These are phyloP conservation scores for Castor canadensis DNA, from an alignment of 2,113 vertebrate species.

Conservation along the genomic window DNA sequence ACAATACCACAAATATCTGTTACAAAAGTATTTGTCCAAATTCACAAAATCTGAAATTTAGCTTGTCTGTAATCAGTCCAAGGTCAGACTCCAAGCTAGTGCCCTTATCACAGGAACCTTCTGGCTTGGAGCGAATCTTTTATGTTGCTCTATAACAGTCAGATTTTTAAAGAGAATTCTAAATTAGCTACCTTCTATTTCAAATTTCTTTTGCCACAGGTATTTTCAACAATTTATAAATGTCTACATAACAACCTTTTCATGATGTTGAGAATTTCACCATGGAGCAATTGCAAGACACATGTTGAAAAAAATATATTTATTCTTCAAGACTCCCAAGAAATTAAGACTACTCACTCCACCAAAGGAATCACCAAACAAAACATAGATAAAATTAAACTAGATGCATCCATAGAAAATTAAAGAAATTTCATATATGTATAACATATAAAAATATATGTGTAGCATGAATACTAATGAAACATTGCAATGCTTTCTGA, in stretches of 20 bases:
- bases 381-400: constrained; percentile 4
- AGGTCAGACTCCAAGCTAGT: neutral
- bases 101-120: neutral
- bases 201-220: neutral
- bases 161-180: constrained; percentile 24
- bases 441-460: neutral
- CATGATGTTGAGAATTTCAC: neutral
- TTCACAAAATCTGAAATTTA: neutral
- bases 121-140: neutral
- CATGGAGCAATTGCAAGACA: neutral
- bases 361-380: neutral
- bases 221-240: constrained; percentile 10
- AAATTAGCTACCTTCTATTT: constrained; percentile 7
- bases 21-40: neutral
- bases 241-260: neutral
- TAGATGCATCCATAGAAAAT: neutral
- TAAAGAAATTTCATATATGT: neutral
- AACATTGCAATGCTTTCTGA: neutral
- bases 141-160: neutral
- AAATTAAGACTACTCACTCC: neutral
- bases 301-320: neutral
- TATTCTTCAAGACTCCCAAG: neutral
- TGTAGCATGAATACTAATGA: neutral
- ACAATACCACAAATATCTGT: neutral
- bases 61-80: neutral